Conservation (phyloP, 2,113 vertebrate genomes). For the Speoplatyrhinus poulsoni region DNA sequence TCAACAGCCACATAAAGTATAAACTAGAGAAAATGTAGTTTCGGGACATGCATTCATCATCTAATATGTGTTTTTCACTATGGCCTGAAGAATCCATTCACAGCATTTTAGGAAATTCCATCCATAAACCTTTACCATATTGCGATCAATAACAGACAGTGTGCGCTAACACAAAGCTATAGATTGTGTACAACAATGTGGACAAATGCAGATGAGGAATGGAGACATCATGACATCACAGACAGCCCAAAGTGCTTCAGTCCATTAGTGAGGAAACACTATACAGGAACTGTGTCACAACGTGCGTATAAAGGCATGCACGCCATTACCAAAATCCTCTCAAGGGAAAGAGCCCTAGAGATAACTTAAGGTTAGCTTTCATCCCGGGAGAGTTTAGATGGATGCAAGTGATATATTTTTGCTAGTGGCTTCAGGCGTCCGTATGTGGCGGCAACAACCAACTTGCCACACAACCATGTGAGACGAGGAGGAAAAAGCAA, state of each 20-base stretch:
- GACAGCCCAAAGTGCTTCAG: neutral
- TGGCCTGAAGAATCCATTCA: neutral
- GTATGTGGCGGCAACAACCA: slow-evolving; percentile 42
- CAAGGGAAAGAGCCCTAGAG: slow-evolving; percentile 21
- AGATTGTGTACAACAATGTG: too few species aligned
- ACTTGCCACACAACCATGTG: slow-evolving; percentile 19
- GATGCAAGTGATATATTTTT: slow-evolving; percentile 26
- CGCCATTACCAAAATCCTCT: slow-evolving; percentile 30
- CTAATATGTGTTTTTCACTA: too few species aligned
- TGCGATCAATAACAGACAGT: too few species aligned
- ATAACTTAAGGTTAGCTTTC: slow-evolving; percentile 36
- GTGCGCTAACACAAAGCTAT: too few species aligned
- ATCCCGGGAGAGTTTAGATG: slow-evolving; percentile 41
- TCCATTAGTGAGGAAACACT: slow-evolving; percentile 1
- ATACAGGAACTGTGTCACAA: neutral
- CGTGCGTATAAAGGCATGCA: slow-evolving; percentile 24
- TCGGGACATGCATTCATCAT: too few species aligned
- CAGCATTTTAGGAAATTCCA: too few species aligned
- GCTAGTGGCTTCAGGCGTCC: slow-evolving; percentile 20
- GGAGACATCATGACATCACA: neutral
- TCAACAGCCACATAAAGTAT: too few species aligned
- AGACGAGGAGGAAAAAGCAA: slow-evolving; percentile 23
- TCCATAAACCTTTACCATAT: too few species aligned
- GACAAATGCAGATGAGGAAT: neutral
- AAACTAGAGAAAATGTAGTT: too few species aligned